Base-by-base conservation (phyloP, 2,113 vertebrate species). In the Cyprinodon tularosa region DNA sequence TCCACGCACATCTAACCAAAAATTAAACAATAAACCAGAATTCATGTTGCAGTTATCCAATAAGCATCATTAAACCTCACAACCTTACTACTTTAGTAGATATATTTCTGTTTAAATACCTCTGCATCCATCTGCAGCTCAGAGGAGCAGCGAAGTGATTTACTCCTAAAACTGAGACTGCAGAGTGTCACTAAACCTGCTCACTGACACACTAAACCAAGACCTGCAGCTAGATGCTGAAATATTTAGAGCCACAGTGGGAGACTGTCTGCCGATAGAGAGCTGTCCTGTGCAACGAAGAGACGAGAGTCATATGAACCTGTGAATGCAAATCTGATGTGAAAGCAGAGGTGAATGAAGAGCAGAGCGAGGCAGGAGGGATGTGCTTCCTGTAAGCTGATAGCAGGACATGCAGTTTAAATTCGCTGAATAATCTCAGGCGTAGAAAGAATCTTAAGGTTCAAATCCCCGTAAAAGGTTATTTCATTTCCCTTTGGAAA, bases 201-300 rank as follows among this genome's bases (percentile, higher is more conserved):
- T 82, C 79, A 79, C 78, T 86, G 78, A 84, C 88, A 89, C 83
- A 85, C 85, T 83, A 74, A 86, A 84, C 86, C 59, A 79, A 84
- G 92, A 88, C 65, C 75, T 78, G 81, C 82, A 79, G 71, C 78
- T 82, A 60, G 44, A 84, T 88, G 88, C 80, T 90, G 76, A 78
- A 90, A 82, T 4, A 90, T 84, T 84, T 75, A 86, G 29, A 71
- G 77, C 77, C 61, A 62, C 61, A 12, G 0, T 2, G 63, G 68
- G 61, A 36, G 74, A 4, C 66, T 61, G 71, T 74, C 57, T 72
- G 70, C 36, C 59, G 3, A 10, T 11, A 38, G 50, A 17, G 72
- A 76, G 22, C 64, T 68, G 29, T 0, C 20, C 37, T 47, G 64
- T 57, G 57, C 72, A 74, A 37, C 44, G 40, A 48, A 48, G n/a